Conservation (phyloP, 2,888 invertebrate genomes). For the Griposia aprilina region DNA sequence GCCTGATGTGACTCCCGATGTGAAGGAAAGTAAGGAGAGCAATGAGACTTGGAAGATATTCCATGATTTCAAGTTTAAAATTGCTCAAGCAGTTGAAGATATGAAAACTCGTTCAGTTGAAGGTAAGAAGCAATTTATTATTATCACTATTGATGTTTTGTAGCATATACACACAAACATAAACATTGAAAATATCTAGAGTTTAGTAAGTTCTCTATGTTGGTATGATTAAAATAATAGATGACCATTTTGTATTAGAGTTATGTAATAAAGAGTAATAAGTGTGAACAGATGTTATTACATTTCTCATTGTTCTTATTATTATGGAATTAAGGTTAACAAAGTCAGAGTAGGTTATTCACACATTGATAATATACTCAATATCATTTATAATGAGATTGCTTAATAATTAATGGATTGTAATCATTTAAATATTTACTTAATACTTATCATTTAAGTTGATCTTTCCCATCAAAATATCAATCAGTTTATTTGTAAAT, state of each 20-base stretch:
- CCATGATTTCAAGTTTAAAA: conserved; percentile 93
- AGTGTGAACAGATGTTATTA: conserved; percentile 31
- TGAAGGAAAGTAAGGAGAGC: conserved; percentile 76
- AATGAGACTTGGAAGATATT: conserved; percentile 94
- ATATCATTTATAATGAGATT: not conserved
- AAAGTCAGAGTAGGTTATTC: conserved; percentile 1
- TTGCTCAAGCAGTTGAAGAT: conserved; percentile 94
- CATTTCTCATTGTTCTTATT: conserved; percentile 35
- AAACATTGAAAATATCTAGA: not conserved
- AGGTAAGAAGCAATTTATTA: conserved; percentile 75
- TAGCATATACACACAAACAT: not conserved
- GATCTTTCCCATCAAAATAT: not conserved
- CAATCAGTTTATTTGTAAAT: not conserved
- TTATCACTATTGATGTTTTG: not conserved
- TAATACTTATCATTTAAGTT: not conserved
- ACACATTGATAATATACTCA: not conserved
- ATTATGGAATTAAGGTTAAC: conserved; percentile 3
- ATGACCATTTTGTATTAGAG: not conserved
- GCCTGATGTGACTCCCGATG: conserved; percentile 88
- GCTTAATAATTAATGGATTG: not conserved
- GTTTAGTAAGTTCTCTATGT: not conserved
- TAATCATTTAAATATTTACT: not conserved
- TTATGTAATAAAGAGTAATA: conserved; percentile 10
- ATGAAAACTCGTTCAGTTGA: conserved; percentile 93
- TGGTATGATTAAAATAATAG: conserved; percentile 1